phyloP scores from a whole-genome alignment of 1,140 invertebrate species.

The Apocrypta bakeri region DNA sequence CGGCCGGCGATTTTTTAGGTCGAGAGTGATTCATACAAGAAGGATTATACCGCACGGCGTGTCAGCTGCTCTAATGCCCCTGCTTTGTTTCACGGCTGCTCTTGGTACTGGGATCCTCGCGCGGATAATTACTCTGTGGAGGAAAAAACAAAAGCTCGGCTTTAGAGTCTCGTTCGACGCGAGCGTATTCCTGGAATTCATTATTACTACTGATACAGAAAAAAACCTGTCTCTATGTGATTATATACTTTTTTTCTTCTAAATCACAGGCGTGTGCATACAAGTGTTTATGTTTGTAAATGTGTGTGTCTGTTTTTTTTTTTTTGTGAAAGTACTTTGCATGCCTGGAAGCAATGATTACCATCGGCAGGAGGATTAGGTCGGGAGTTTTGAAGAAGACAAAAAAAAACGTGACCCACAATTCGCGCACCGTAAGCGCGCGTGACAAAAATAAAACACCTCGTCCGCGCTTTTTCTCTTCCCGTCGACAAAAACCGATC shows the following conservation, averaged over 20 bases:
- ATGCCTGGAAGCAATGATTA: background rate
- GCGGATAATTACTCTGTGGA: constrained; percentile 30
- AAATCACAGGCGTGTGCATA: background rate
- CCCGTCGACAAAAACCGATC: background rate
- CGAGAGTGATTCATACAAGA: constrained; percentile 47
- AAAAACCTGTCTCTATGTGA: background rate
- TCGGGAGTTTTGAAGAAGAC: background rate
- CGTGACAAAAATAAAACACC: constrained; percentile 32
- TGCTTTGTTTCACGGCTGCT: constrained; percentile 33
- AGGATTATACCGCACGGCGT: constrained; percentile 27
- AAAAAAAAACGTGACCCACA: constrained; percentile 29
- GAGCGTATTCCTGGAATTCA: constrained; percentile 14
- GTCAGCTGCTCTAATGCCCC: constrained; percentile 16
- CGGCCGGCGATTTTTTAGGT: constrained; percentile 30
- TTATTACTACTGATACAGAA: constrained; percentile 24
- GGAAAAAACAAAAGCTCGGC: constrained; percentile 41
- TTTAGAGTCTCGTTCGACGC: constrained; percentile 24
- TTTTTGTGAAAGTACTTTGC: constrained; percentile 4
- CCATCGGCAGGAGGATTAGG: background rate
- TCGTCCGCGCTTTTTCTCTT: constrained; percentile 37
- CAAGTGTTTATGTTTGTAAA: too few relatives aligned
- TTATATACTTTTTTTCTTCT: background rate
- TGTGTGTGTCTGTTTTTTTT: background rate
- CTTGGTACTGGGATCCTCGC: background rate
- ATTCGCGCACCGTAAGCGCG: constrained; percentile 38